These are phyloP conservation scores for Callopanchax toddi DNA, from an alignment of 2,113 vertebrate genomes.

Conservation along the genomic window DNA sequence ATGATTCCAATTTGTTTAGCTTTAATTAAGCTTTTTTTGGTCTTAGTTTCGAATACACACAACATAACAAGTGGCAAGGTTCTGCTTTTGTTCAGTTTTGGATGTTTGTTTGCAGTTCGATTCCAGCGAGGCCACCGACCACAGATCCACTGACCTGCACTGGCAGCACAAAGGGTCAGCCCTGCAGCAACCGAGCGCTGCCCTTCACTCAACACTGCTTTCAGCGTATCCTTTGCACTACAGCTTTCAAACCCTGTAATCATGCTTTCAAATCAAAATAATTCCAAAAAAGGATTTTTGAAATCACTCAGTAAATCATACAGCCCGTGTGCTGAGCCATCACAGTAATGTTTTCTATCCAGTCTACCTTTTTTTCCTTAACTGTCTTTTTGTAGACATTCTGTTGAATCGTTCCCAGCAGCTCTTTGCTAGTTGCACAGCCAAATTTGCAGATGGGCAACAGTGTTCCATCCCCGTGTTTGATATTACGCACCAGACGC, in stretches of 20 bases:
- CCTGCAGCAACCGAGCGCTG: slow-evolving; percentile 89
- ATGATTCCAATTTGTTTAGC: not conserved
- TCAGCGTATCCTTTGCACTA: slow-evolving; percentile 91
- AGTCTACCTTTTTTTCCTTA: slow-evolving; percentile 70
- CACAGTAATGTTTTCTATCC: not conserved
- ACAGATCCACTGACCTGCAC: slow-evolving; percentile 83
- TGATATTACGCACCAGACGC: slow-evolving; percentile 98
- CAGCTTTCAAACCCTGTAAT: not conserved
- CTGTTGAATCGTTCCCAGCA: slow-evolving; percentile 96
- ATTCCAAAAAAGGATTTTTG: no score
- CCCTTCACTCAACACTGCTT: slow-evolving; percentile 97
- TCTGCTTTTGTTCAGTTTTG: slow-evolving; percentile 23
- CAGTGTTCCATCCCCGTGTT: slow-evolving; percentile 98
- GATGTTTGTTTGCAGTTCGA: slow-evolving; percentile 75
- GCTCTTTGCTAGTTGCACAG: slow-evolving; percentile 98
- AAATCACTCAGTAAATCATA: no score
- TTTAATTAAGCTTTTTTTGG: no score
- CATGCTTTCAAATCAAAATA: no score
- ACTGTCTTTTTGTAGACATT: slow-evolving; percentile 87
- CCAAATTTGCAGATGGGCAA: slow-evolving; percentile 97
- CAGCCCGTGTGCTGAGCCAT: no score
- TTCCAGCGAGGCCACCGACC: slow-evolving; percentile 78
- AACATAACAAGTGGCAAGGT: no score
- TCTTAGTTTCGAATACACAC: no score
- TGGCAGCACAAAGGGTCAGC: slow-evolving; percentile 88